Percentiles rank a stretch among this genome's conserved stretches.
Evolutionary conservation across 2,113 vertebrate genomes (phyloP).

Genomic region (Athene noctua): DNA sequence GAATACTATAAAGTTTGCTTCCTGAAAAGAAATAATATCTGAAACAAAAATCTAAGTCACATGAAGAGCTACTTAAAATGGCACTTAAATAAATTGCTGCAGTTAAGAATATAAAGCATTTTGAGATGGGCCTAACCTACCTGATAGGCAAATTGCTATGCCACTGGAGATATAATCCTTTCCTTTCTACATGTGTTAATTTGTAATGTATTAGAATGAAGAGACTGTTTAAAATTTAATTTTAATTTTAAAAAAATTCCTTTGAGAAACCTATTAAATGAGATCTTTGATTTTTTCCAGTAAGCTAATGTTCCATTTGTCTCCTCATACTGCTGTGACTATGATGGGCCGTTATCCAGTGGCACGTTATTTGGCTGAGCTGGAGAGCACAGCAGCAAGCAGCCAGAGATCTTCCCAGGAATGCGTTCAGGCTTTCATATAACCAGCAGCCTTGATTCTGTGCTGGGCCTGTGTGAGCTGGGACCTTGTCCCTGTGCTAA

Average conservation of each 20-base stretch:
- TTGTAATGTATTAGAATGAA: constrained; percentile 23
- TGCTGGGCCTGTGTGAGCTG: not conserved
- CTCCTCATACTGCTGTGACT: not conserved
- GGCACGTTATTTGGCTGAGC: not conserved
- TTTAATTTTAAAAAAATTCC: not conserved
- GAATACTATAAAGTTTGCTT: not conserved
- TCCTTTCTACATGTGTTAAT: not conserved
- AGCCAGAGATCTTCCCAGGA: not conserved
- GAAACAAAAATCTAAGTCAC: not conserved
- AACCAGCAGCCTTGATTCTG: not conserved
- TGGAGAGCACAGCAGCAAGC: not conserved
- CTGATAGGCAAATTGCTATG: not conserved
- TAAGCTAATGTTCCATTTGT: not conserved
- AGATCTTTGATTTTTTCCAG: constrained; percentile 15
- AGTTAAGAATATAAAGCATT: not conserved
- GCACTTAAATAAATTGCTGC: not conserved
- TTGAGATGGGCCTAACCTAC: not conserved
- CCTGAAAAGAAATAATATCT: not conserved
- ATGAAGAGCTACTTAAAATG: not conserved
- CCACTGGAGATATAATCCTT: not conserved
- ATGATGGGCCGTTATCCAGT: not conserved
- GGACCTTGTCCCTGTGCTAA: not conserved
- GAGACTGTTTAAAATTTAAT: constrained; percentile 13
- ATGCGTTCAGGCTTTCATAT: not conserved
- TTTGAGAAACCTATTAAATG: constrained; percentile 5